Percentiles rank a stretch among this genome's conserved stretches.
Evolutionary conservation across 2,888 invertebrate genomes (phyloP).

Genomic region (Phyllotreta striolata): DNA sequence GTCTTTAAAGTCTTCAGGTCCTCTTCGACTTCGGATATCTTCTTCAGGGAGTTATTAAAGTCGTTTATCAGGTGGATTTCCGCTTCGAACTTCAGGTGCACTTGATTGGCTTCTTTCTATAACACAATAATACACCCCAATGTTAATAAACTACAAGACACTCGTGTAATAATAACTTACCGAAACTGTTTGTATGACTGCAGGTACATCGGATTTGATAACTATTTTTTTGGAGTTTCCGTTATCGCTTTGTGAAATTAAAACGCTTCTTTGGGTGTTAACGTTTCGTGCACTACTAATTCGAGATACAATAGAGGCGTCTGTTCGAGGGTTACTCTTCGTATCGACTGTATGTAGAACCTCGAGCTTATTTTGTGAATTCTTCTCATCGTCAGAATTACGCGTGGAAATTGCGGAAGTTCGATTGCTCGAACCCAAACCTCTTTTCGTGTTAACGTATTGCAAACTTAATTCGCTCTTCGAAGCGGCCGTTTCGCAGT

Average conservation of each 20-base stretch:
- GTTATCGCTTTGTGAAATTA: no score
- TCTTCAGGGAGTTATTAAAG: conserved; percentile 67
- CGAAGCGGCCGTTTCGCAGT: background rate
- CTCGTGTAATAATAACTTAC: no score
- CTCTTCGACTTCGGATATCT: conserved; percentile 67
- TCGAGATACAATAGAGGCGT: conserved; percentile 17
- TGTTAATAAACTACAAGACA: background rate
- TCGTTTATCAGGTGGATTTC: conserved; percentile 69
- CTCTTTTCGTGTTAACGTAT: conserved; percentile 23
- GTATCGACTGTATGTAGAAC: background rate
- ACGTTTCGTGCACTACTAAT: conserved; percentile 14
- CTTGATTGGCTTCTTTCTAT: conserved; percentile 60
- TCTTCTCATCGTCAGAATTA: background rate
- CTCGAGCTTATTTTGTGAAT: no score
- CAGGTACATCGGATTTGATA: no score
- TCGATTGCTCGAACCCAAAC: background rate
- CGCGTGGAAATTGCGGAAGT: background rate
- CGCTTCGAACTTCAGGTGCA: conserved; percentile 68
- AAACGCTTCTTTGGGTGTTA: conserved; percentile 23
- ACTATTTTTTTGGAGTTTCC: background rate
- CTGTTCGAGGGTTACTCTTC: conserved; percentile 18
- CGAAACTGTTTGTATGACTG: no score
- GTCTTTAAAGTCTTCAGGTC: conserved; percentile 49
- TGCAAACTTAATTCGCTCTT: conserved; percentile 5
- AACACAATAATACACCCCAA: conserved; percentile 32